Conservation (phyloP, 2,113 vertebrate genomes). For the Caranx melampygus region DNA sequence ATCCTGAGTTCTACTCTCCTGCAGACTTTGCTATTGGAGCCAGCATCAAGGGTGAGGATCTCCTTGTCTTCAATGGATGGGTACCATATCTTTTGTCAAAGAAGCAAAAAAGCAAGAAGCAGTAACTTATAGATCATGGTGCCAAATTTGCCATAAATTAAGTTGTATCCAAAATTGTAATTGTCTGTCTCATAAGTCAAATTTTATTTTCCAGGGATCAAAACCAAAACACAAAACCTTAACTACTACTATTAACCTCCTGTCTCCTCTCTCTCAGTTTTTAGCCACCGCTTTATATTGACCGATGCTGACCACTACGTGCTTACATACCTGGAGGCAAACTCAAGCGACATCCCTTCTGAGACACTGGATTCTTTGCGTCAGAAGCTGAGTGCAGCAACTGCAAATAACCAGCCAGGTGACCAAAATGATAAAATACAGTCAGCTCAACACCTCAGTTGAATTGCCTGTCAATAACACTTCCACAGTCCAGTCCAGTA, state of each 20-base stretch:
- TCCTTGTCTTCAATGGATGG: neutral
- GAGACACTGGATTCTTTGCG: slow-evolving; percentile 85
- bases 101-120: neutral
- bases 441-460: neutral
- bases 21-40: slow-evolving; percentile 91
- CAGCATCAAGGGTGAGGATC: slow-evolving; percentile 87
- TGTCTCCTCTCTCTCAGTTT: slow-evolving; percentile 82
- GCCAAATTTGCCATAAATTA: neutral
- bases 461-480: neutral
- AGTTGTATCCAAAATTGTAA: neutral
- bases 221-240: neutral
- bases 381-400: slow-evolving; percentile 50
- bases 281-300: slow-evolving; percentile 90
- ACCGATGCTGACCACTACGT: slow-evolving; percentile 88
- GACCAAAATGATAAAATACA: slow-evolving; percentile 34
- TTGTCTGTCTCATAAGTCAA: neutral
- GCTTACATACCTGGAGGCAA: slow-evolving; percentile 88
- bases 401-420: neutral
- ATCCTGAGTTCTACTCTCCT: slow-evolving; percentile 88
- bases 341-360: slow-evolving; percentile 81
- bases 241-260: neutral
- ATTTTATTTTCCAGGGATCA: neutral
- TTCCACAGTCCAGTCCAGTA: neutral
- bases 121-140: neutral
- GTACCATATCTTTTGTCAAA: neutral